Evolutionary conservation across 1,140 invertebrate species (phyloP).

Genomic region (Eurytemora carolleeae): DNA sequence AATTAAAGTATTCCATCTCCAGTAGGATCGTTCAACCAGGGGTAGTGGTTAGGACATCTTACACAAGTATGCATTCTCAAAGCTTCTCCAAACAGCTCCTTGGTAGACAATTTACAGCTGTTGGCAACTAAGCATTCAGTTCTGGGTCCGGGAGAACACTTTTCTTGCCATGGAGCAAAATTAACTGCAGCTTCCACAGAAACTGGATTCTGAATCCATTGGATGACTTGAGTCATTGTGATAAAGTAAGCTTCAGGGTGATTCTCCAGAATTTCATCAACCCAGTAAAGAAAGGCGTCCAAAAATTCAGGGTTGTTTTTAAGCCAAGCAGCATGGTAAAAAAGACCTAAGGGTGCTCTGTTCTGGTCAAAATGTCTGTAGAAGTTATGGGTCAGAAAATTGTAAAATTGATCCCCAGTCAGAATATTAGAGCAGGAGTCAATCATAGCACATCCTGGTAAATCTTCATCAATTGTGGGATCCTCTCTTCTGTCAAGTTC

Average conservation of each 20-base stretch:
- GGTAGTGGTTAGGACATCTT: slow-evolving; percentile 74
- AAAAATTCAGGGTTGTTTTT: slow-evolving; percentile 83
- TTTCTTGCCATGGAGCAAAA: slow-evolving; percentile 84
- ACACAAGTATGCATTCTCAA: slow-evolving; percentile 79
- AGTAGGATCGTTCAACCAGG: slow-evolving; percentile 77
- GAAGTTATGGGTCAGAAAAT: slow-evolving; percentile 88
- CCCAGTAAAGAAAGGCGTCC: slow-evolving; percentile 80
- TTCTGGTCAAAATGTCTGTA: slow-evolving; percentile 85
- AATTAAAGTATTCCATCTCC: slow-evolving; percentile 75
- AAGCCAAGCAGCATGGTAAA: slow-evolving; percentile 88
- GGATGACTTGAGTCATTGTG: slow-evolving; percentile 90
- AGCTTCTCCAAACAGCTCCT: slow-evolving; percentile 76
- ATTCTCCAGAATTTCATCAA: slow-evolving; percentile 66
- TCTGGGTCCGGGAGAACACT: slow-evolving; percentile 53
- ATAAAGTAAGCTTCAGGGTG: slow-evolving; percentile 89
- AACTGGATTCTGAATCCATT: slow-evolving; percentile 84
- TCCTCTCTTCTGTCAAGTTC: slow-evolving; percentile 78
- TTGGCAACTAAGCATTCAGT: slow-evolving; percentile 56
- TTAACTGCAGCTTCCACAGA: slow-evolving; percentile 62
- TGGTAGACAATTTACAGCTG: slow-evolving; percentile 62
- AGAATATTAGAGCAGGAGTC: slow-evolving; percentile 87
- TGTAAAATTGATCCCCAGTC: slow-evolving; percentile 80
- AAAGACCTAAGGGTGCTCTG: slow-evolving; percentile 72
- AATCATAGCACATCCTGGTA: slow-evolving; percentile 86
- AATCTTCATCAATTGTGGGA: slow-evolving; percentile 67